These are phyloP conservation scores for Propithecus perrieri DNA, from an alignment of 2,797 vertebrate species.

Conservation along the genomic window DNA sequence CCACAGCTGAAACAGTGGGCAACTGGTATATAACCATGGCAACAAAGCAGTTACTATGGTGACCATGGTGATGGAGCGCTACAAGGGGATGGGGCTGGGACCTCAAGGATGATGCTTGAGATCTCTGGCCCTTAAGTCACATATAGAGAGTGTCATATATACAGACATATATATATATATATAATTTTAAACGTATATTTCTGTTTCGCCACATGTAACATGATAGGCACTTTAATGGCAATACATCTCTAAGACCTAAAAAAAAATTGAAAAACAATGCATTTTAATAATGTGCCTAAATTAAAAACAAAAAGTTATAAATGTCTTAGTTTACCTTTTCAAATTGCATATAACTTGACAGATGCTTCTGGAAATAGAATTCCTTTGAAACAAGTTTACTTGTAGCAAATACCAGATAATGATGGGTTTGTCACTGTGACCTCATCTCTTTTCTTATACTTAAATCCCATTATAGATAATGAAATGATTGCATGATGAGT, in stretches of 20 bases:
- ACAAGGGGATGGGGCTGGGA: not conserved
- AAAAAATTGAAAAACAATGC: not conserved
- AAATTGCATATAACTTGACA: not conserved
- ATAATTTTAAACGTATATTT: not conserved
- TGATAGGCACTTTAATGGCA: not conserved
- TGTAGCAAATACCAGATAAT: not conserved
- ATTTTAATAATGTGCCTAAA: constrained; percentile 26
- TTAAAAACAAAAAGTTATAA: not conserved
- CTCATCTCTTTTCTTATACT: not conserved
- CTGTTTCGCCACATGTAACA: not conserved
- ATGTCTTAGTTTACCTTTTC: not conserved
- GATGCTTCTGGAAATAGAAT: not conserved
- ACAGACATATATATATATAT: no score
- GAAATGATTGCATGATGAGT: not conserved
- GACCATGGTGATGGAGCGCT: not conserved
- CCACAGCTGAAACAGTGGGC: constrained; percentile 26
- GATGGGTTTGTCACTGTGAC: not conserved
- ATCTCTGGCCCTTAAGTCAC: constrained; percentile 38
- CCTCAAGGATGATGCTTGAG: constrained; percentile 23
- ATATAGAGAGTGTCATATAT: no score
- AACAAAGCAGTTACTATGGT: constrained; percentile 9
- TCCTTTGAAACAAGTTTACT: not conserved
- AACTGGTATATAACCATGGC: constrained; percentile 13
- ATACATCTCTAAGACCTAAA: not conserved
- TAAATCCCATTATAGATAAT: not conserved